Base-by-base conservation (phyloP, 2,888 invertebrate species). In the Cephonodes hylas region DNA sequence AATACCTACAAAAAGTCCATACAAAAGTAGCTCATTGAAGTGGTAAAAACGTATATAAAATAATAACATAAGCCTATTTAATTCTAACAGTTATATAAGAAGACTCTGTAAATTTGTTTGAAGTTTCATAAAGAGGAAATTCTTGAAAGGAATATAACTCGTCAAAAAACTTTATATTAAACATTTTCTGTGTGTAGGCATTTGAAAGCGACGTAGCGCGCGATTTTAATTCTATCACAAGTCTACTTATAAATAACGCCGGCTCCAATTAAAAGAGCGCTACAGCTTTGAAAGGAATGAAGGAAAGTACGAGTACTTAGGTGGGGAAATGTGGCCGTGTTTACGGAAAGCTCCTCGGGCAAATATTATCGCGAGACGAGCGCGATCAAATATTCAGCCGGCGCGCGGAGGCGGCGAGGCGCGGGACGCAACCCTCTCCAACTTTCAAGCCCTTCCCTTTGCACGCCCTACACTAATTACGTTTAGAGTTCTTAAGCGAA, bases 401-500 rank as follows among this genome's bases (percentile, higher is more conserved):
- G 86, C 87, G 88, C 85, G 87, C 85, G 78, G 83, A 77, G 79
- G 84, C 79, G 79, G 83, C 83, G 78, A 75, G 80, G 83, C 76
- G 84, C 85, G 87, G 84, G 84, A 83, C 82, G 85, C 89, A 94
- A 94, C 94, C 94, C 94, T 93, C 93, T 94, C 93, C 86, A 90
- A 91, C 82, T 93, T 92, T 93, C 93, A 93, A 93, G 93, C 93
- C 93, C 93, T 93, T 93, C 93, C 93, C 93, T 92, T 91, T 90
- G 93, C 93, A 91, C 93, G 93, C 93, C 93, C 93, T 91, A 91
- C 93, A 93, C 94, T 94, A 94, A 94, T 94, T 94, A 94, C 93
- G 94, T 94, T 94, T 93, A 94, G 94, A 93, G 94, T 94, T 93
- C 93, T 94, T 93, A 93, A 93, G 93, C 93, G 93, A 93, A 94